Percentiles rank a stretch among this genome's conserved stretches.
Conservation (phyloP, 2,888 invertebrate genomes). For the Chalcis sispes region DNA sequence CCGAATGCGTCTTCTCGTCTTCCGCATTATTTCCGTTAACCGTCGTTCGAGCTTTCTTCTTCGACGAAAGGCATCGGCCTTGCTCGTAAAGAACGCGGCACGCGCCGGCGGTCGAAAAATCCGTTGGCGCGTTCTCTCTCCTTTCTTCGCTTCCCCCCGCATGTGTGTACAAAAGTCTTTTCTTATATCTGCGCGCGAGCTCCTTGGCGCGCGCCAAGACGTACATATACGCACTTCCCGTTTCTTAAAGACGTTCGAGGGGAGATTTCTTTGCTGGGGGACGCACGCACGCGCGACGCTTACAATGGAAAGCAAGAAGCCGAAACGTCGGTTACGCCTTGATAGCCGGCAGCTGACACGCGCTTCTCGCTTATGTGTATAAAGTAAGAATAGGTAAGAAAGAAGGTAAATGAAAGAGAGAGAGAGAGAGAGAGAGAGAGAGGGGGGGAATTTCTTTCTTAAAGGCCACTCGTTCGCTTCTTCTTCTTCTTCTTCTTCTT, state of each 20-base stretch:
- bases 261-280: slow-evolving; percentile 12
- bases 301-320: slow-evolving; percentile 71
- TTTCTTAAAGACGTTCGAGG: slow-evolving; percentile 69
- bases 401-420: no score
- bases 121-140: not conserved
- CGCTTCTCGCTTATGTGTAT: no score
- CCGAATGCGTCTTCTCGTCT: slow-evolving; percentile 3
- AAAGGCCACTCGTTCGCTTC: slow-evolving; percentile 31
- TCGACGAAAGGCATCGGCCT: not conserved
- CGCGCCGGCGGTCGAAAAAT: not conserved
- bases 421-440: no score
- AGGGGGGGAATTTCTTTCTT: slow-evolving; percentile 40
- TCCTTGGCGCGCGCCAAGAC: slow-evolving; percentile 64
- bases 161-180: no score
- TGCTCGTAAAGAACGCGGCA: no score
- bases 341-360: slow-evolving; percentile 75
- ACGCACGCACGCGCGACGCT: not conserved
- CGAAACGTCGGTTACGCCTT: slow-evolving; percentile 76
- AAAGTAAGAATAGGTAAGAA: no score
- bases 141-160: no score
- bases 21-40: slow-evolving; percentile 34
- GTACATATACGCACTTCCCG: slow-evolving; percentile 65
- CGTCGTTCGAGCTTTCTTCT: slow-evolving; percentile 1
- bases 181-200: not conserved
- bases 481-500: slow-evolving; percentile 53